Evolutionary conservation across 92 coral and sea anemone species (phyloP).

Genomic region (Phymanthus crucifer): DNA sequence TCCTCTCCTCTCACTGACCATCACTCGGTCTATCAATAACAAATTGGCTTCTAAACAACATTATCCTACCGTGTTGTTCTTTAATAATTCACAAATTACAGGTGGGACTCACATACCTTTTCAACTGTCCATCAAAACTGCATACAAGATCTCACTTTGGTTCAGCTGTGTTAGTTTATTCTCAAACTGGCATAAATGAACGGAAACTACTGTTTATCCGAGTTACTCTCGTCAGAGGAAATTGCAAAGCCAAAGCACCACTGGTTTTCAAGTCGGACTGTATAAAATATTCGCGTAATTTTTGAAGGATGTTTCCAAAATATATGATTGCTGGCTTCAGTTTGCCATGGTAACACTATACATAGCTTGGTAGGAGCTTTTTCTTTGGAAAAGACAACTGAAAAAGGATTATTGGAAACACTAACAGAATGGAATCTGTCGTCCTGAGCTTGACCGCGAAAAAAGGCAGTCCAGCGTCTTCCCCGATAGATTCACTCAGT

Average conservation of each 20-base stretch:
- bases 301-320: neutral
- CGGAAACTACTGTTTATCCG: neutral
- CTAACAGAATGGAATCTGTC: slow-evolving; percentile 15
- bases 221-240: neutral
- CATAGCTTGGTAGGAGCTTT: neutral
- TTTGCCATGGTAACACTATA: neutral
- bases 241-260: neutral
- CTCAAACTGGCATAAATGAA: neutral
- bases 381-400: neutral
- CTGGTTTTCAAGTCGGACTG: neutral
- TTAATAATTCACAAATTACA: neutral
- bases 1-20: neutral
- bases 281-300: neutral
- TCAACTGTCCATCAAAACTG: slow-evolving; percentile 3
- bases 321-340: neutral
- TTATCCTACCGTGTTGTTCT: neutral
- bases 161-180: neutral
- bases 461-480: neutral
- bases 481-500: slow-evolving; percentile 3
- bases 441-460: slow-evolving; percentile 22
- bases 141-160: neutral
- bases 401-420: neutral
- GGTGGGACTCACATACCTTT: neutral
- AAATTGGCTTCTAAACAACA: neutral
- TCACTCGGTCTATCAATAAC: neutral